Evolutionary conservation across 1,140 invertebrate species (phyloP), one percentile per base, ranked within the genome.

Genomic region (Bombus soroeensis): DNA sequence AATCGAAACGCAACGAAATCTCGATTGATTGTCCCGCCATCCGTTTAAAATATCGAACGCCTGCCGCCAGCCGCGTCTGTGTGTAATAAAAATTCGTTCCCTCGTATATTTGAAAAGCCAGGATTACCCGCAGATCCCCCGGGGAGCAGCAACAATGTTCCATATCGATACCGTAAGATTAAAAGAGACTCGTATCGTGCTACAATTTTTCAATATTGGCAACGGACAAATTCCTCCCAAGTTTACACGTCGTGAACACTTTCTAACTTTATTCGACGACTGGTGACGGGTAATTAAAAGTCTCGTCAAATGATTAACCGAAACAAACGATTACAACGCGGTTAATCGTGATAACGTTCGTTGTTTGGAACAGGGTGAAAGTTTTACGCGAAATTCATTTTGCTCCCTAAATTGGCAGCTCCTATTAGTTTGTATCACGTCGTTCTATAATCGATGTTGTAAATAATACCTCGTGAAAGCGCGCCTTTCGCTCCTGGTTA

Each of bases 141-240:
- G 22, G 39, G 39, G 47, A 57, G 39, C 41, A 76, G 43, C 72
- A 76, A 83, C 72, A 76, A 76, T 53, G 59, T 53, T 53, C 41
- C 41, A 4, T 18, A 32, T 39, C 59, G 81, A 68, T 83, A 76
- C 34, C 22, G 57, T 75, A 43, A 43, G 57, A 75, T 75, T 82
- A 64, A 64, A 75, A 47, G 9, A 18, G 9, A 37, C 12, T 13
- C 39, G 28, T 8, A 15, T 15, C 22, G n/a, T 1, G 6, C n/a
- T 34, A 15, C 71, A 64, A 75, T 82, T 75, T 82, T 82, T 82
- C 71, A 82, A 82, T 82, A 82, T 64, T 10, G 66, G 4, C 34
- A 34, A 25, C 9, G 15, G 32, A 37, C 34, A 28, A n/a, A 47
- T 53, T 43, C n/a, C 15, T 62, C 43, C 25, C 25, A 8, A 28